A percentile compares a stretch with the other conserved stretches of the same genome.
These are phyloP conservation scores for Emberiza fucata DNA, from an alignment of 2,113 vertebrate genomes.

Conservation along the genomic window DNA sequence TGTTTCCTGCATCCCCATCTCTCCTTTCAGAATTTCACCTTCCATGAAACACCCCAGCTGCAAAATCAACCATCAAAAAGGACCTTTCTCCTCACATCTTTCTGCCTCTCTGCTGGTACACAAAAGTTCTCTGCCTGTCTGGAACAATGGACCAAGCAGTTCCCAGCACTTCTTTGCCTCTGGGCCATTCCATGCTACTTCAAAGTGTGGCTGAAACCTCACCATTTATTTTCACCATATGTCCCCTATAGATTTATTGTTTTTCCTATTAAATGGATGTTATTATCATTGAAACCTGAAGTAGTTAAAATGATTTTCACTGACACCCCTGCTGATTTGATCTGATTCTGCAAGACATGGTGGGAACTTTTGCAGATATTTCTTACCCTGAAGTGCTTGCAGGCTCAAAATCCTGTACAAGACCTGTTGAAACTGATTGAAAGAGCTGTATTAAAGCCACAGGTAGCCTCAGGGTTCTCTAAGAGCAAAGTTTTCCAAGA, in stretches of 20 bases:
- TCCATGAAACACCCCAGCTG: background rate
- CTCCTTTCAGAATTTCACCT: background rate
- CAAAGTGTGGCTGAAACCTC: slow-evolving; percentile 12
- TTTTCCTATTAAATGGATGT: background rate
- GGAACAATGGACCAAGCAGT: background rate
- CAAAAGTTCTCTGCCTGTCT: background rate
- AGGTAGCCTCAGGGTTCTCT: background rate
- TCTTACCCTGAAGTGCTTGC: background rate
- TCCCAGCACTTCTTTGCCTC: background rate
- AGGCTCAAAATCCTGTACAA: background rate
- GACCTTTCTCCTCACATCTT: background rate
- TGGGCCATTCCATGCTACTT: background rate
- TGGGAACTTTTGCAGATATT: background rate
- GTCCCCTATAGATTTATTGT: background rate
- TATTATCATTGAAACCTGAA: background rate
- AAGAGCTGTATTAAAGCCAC: background rate
- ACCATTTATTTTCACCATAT: background rate
- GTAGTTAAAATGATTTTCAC: background rate
- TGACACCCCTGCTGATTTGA: background rate
- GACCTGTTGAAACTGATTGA: background rate
- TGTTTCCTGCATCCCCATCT: background rate
- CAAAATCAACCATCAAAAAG: background rate
- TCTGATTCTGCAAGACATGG: background rate
- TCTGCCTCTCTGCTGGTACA: accelerated
- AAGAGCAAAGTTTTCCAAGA: background rate